Conservation (phyloP, 2,797 vertebrate species). For the Myotis findleyi region DNA sequence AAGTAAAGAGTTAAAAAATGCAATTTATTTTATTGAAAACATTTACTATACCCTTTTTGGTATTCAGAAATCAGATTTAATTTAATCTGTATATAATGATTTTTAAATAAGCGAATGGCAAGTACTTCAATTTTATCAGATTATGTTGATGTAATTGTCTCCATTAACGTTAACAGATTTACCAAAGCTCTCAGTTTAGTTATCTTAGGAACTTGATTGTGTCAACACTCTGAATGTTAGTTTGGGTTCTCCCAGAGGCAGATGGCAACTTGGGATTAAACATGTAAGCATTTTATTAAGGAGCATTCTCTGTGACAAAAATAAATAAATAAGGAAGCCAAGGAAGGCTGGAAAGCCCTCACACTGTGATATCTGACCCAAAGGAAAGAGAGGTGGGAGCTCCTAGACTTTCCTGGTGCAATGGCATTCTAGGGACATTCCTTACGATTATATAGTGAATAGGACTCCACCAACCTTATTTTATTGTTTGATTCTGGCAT, state of each 20-base stretch:
- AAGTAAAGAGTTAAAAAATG: not conserved
- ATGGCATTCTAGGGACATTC: not conserved
- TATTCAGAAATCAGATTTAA: not conserved
- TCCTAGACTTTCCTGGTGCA: not conserved
- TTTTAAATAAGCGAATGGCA: not conserved
- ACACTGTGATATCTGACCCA: not conserved
- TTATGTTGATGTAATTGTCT: not conserved
- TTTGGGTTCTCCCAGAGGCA: not conserved
- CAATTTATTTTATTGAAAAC: constrained; percentile 6
- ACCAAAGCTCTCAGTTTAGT: not conserved
- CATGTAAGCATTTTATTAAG: not conserved
- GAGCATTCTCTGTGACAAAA: not conserved
- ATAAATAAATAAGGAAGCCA: not conserved
- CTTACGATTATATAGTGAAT: not conserved
- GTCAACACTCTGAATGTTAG: not conserved
- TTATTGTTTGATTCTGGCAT: not conserved
- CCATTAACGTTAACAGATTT: not conserved
- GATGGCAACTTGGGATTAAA: not conserved
- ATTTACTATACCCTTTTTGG: not conserved
- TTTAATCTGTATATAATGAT: not conserved
- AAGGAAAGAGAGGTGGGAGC: not conserved
- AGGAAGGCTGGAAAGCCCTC: not conserved
- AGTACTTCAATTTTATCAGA: not conserved
- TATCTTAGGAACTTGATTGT: not conserved
- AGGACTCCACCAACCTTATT: not conserved